phyloP scores from a whole-genome alignment of 2,888 invertebrate species.

The Meta bourneti region DNA sequence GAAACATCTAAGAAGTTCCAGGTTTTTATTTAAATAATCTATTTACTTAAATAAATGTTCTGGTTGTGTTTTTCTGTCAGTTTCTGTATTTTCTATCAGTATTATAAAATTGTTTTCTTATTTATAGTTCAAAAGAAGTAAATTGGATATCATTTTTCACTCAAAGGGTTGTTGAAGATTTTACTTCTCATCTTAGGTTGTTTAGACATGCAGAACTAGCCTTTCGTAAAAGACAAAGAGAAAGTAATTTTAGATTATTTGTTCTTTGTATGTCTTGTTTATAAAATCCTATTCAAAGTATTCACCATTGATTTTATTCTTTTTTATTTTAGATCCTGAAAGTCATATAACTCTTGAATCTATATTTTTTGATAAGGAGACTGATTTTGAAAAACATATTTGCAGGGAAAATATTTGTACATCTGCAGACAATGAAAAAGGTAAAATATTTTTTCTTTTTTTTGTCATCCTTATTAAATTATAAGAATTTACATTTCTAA shows the following conservation, averaged over 20 bases:
- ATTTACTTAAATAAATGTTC: too few species aligned
- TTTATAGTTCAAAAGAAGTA: slow-evolving; percentile 86
- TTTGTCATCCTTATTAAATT: not conserved
- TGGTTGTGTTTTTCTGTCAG: too few species aligned
- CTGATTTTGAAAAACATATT: slow-evolving; percentile 89
- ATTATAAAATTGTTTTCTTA: not conserved
- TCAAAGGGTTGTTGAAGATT: slow-evolving; percentile 92
- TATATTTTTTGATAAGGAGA: slow-evolving; percentile 93
- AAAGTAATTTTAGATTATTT: slow-evolving; percentile 48
- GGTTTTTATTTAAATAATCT: too few species aligned
- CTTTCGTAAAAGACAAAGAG: slow-evolving; percentile 45
- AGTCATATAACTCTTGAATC: slow-evolving; percentile 84
- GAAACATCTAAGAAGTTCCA: too few species aligned
- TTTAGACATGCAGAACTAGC: slow-evolving; percentile 87
- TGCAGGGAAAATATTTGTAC: slow-evolving; percentile 91
- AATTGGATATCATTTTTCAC: slow-evolving; percentile 95
- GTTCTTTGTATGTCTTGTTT: not conserved
- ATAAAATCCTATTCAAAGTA: not conserved
- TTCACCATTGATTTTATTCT: not conserved
- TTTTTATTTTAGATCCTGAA: slow-evolving; percentile 55
- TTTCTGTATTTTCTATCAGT: too few species aligned
- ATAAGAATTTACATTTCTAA: too few species aligned
- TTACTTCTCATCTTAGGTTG: slow-evolving; percentile 92
- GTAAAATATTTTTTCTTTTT: slow-evolving; percentile 79
- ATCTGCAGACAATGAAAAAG: slow-evolving; percentile 84